Evolutionary conservation across 2,797 vertebrate species (phyloP).

Genomic region (Martes flavigula): DNA sequence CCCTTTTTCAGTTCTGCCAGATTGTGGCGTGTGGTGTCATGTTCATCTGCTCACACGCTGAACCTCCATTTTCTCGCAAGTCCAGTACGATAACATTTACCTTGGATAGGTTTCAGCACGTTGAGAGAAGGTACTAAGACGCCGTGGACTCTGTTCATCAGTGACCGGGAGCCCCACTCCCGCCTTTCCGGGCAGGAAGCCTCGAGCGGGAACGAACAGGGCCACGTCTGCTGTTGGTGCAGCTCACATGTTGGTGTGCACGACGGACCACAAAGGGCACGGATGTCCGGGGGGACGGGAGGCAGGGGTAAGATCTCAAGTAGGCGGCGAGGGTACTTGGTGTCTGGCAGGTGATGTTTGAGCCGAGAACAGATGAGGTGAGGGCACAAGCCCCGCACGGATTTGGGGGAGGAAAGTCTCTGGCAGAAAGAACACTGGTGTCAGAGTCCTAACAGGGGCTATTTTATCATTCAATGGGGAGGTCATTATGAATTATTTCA

Average conservation of each 20-base stretch:
- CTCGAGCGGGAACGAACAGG: fast-evolving
- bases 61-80: neutral
- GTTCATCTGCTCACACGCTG: neutral
- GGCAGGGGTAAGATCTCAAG: neutral
- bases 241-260: fast-evolving
- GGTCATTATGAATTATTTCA: fast-evolving
- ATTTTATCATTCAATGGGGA: fast-evolving
- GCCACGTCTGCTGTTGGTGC: fast-evolving
- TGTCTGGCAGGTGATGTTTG: neutral
- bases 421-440: neutral
- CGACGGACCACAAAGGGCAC: neutral
- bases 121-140: no score
- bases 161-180: fast-evolving
- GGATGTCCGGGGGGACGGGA: fast-evolving
- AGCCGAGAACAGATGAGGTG: neutral
- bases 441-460: neutral
- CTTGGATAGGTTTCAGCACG: neutral
- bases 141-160: fast-evolving
- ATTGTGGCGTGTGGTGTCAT: fast-evolving
- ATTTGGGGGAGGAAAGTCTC: neutral
- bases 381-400: fast-evolving
- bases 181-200: neutral
- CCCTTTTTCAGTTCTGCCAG: neutral
- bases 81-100: neutral
- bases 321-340: fast-evolving